Conservation (phyloP, 2,113 vertebrate genomes). For the Nannospalax galili region DNA sequence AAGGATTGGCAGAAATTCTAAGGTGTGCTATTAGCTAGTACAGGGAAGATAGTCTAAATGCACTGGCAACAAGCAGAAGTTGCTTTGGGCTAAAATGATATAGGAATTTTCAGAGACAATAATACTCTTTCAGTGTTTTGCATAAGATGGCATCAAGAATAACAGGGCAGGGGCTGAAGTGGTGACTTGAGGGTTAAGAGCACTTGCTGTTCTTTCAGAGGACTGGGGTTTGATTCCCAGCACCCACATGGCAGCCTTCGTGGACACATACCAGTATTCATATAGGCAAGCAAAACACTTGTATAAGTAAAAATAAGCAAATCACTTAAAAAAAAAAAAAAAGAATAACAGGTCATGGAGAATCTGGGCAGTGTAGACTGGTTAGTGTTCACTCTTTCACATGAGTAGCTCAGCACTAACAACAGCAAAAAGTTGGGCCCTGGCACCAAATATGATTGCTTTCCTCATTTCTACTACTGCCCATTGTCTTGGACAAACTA, state of each 20-base stretch:
- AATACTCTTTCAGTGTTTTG: background rate
- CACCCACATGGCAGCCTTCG: too few species aligned
- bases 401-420: background rate
- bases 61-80: background rate
- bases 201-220: too few species aligned
- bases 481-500: conserved; percentile 30
- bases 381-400: background rate
- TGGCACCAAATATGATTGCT: background rate
- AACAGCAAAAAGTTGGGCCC: background rate
- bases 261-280: too few species aligned
- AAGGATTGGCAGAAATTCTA: background rate
- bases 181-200: too few species aligned
- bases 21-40: background rate
- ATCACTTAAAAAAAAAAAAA: too few species aligned
- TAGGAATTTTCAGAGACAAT: conserved; percentile 45
- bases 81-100: background rate
- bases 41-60: background rate
- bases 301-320: too few species aligned
- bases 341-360: background rate
- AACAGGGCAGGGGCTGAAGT: background rate
- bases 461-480: background rate
- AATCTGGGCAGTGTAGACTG: background rate
- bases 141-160: background rate
- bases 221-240: too few species aligned
- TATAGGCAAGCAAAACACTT: too few species aligned